Evolutionary conservation across 2,797 vertebrate species (phyloP).

Genomic region (Eulemur rubriventer): DNA sequence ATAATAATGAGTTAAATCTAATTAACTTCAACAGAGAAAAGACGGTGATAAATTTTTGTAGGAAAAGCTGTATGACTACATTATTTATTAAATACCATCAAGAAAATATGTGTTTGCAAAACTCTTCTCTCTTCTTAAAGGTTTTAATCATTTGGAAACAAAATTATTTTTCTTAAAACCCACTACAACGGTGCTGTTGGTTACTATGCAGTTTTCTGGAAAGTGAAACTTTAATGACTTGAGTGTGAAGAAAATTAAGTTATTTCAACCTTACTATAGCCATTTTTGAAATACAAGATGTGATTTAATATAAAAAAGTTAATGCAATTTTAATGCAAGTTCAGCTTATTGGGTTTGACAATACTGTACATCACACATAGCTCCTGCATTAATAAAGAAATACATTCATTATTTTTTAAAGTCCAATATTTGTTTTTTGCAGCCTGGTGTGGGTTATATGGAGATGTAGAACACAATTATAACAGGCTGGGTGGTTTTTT

Average conservation of each 20-base stretch:
- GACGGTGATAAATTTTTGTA: slow-evolving; percentile 58
- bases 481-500: slow-evolving; percentile 41
- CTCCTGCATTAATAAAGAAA: slow-evolving; percentile 79
- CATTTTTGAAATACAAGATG: slow-evolving; percentile 76
- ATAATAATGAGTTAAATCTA: slow-evolving; percentile 67
- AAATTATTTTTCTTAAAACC: not conserved
- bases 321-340: slow-evolving; percentile 82
- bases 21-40: slow-evolving; percentile 71
- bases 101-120: slow-evolving; percentile 53
- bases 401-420: slow-evolving; percentile 81
- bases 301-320: slow-evolving; percentile 80
- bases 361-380: slow-evolving; percentile 76
- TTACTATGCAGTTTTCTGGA: slow-evolving; percentile 62
- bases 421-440: slow-evolving; percentile 74
- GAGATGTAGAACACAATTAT: slow-evolving; percentile 62
- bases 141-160: slow-evolving; percentile 64
- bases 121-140: slow-evolving; percentile 51
- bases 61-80: slow-evolving; percentile 46
- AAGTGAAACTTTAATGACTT: slow-evolving; percentile 75
- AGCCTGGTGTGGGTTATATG: slow-evolving; percentile 35
- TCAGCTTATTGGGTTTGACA: slow-evolving; percentile 80
- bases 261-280: slow-evolving; percentile 73
- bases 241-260: slow-evolving; percentile 72
- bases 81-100: slow-evolving; percentile 70
- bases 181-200: not conserved